phyloP scores from a whole-genome alignment of 2,797 vertebrate genomes.

The Simalia tracyae region DNA sequence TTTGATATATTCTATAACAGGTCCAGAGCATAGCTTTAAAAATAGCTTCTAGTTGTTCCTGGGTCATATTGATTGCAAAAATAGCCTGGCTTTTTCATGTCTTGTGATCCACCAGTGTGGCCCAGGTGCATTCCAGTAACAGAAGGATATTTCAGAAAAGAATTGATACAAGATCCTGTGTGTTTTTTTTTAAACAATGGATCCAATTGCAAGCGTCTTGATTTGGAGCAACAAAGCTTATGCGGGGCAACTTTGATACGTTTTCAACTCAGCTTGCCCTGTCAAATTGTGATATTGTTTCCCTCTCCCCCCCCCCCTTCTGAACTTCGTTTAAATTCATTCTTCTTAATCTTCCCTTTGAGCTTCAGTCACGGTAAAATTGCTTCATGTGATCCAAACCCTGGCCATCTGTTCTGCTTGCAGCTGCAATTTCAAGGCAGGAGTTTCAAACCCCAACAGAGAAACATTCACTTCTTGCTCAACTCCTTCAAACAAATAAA shows the following conservation, averaged over 20 bases:
- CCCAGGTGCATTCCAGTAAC: not conserved
- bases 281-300: not conserved
- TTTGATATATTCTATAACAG: not conserved
- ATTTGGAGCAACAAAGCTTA: not conserved
- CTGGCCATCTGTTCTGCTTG: conserved; percentile 38
- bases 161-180: not conserved
- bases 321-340: not conserved
- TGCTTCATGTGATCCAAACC: fast-evolving
- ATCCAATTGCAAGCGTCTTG: not conserved
- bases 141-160: not conserved
- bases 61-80: not conserved
- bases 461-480: not conserved
- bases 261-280: not conserved
- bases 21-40: not conserved
- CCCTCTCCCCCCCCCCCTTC: not conserved
- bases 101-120: not conserved
- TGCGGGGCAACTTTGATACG: not conserved
- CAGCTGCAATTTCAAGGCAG: conserved; percentile 41
- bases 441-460: not conserved
- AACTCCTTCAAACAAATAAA: not conserved
- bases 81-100: not conserved
- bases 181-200: too few relatives aligned
- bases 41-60: not conserved
- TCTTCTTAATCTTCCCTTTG: conserved; percentile 1
- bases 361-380: conserved; percentile 51